Evolutionary conservation across 2,888 invertebrate species (phyloP).

Genomic region (Hedya salicella): DNA sequence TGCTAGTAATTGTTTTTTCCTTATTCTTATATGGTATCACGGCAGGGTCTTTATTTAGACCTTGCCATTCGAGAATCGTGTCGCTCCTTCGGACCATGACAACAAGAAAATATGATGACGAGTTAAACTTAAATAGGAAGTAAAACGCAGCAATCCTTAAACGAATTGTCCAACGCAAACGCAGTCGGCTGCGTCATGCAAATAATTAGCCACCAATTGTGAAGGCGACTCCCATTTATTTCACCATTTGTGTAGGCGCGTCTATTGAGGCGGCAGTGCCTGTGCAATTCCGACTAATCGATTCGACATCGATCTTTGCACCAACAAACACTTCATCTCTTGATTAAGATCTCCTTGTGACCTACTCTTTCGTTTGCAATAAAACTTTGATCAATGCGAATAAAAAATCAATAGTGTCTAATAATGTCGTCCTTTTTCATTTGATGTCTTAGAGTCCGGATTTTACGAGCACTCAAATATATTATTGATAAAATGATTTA

Average conservation of each 20-base stretch:
- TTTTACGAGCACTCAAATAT: constrained; percentile 7
- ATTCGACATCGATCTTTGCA: constrained; percentile 83
- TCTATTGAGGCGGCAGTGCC: constrained; percentile 73
- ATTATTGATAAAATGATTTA: constrained; percentile 5
- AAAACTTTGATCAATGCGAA: constrained; percentile 35
- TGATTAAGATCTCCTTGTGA: constrained; percentile 66
- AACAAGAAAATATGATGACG: too few species aligned
- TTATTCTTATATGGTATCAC: too few species aligned
- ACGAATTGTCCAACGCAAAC: constrained; percentile 26
- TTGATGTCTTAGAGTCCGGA: constrained; percentile 14
- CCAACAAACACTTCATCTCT: constrained; percentile 76
- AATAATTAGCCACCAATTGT: constrained; percentile 81
- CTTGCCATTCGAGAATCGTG: too few species aligned
- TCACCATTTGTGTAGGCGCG: constrained; percentile 81
- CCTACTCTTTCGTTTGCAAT: constrained; percentile 59
- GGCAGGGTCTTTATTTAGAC: too few species aligned
- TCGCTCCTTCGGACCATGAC: too few species aligned
- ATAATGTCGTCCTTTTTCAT: constrained; percentile 34
- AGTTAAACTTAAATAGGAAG: constrained; percentile 2
- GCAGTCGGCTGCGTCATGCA: constrained; percentile 67
- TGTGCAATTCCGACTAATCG: constrained; percentile 81
- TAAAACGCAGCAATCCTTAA: constrained; percentile 13
- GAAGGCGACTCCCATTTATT: constrained; percentile 77
- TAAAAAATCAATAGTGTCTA: constrained; percentile 31
- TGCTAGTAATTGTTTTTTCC: too few species aligned